Base-by-base conservation (phyloP, 37 sponge, comb jelly and placozoan genomes). In the Lycopodina hypogea region DNA sequence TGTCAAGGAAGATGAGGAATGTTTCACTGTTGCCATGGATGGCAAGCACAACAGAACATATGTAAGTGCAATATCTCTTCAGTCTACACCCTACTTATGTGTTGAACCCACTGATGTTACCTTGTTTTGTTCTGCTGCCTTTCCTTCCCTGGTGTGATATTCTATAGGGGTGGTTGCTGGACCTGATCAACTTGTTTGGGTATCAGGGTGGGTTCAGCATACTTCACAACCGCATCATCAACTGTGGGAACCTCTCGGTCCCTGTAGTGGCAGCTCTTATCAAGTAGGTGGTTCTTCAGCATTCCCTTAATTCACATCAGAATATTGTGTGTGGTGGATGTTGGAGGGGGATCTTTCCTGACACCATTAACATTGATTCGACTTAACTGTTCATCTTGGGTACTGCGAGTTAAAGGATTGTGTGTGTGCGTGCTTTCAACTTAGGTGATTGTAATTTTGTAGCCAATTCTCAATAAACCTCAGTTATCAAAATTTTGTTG, bases 151-250 rank as follows among this genome's bases (percentile, higher is more conserved):
- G 61, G 24, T 29, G 61, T 29, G 4, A 17, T 60, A 6, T 29
- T 60, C 12, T 60, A 7, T 68, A 87, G 87, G 95, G 97, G 35
- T 94, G 96, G 90, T 74, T 97, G 70, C 72, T 92, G 57, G 97
- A 97, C 72, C 60, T 94, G 71, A 86, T 97, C 65, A 97, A 97
- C 84, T 28, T 81, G 63, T 97, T 97, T 80, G 97, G 97, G 15
- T 37, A 77, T 4, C 51, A 69, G 17, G 90, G 89, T 32, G 95
- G 97, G 28, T 97, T 97, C 68, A 73, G 81, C 30, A 67, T 55
- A 6, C 83, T 94, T 30, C 84, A 83, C 3, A 72, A 88, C 33
- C 76, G 90, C 12, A 75, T 95, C 36, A 72, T 84, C n/a, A 65
- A 68, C 2, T 76, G 81, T 18, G 78, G 75, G 28, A 84, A 78